Conservation (phyloP, 2,888 invertebrate genomes). For the Plebejus melissa region DNA sequence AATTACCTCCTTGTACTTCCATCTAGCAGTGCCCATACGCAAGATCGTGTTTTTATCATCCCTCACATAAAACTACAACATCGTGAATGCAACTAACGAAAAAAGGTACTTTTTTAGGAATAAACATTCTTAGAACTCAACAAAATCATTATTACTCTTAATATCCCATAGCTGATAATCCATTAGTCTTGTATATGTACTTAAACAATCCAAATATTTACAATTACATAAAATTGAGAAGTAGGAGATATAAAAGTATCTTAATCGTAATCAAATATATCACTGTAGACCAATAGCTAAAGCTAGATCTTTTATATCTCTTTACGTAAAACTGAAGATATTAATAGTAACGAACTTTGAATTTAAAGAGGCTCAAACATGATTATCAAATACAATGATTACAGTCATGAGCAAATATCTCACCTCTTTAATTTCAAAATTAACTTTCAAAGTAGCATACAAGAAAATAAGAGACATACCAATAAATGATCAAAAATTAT, state of each 20-base stretch:
- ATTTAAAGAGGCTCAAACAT: neutral
- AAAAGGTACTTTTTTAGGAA: constrained; percentile 73
- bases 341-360: constrained; percentile 15
- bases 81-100: constrained; percentile 50
- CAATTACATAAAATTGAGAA: constrained; percentile 25
- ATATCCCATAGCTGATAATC: constrained; percentile 45
- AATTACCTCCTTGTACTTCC: constrained; percentile 65
- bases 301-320: constrained; percentile 14
- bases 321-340: constrained; percentile 1
- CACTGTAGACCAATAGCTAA: constrained; percentile 1
- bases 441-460: constrained; percentile 37
- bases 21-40: constrained; percentile 43
- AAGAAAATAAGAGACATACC: constrained; percentile 39
- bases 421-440: constrained; percentile 27
- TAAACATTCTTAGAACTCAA: constrained; percentile 69
- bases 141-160: constrained; percentile 50
- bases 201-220: constrained; percentile 30
- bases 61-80: constrained; percentile 49
- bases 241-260: constrained; percentile 16
- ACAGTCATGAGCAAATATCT: neutral
- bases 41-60: constrained; percentile 59
- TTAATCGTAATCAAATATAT: neutral
- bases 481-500: constrained; percentile 58
- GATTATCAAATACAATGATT: neutral
- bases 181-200: constrained; percentile 21